Conservation (phyloP, 1,140 invertebrate genomes). For the Scaptomyza montana region DNA sequence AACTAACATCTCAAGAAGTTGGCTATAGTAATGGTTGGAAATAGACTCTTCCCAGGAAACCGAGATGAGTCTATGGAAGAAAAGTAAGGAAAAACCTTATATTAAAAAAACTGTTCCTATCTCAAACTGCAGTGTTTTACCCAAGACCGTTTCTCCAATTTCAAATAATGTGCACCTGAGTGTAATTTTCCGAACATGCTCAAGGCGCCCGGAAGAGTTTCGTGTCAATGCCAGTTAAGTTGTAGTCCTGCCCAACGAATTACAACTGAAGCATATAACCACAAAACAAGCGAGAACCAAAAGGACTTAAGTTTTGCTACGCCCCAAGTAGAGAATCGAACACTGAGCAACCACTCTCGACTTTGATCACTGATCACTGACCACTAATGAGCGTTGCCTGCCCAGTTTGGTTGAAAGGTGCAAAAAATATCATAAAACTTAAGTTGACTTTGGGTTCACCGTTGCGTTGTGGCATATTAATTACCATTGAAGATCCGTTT, state of each 20-base stretch:
- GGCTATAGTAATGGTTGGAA: too few species aligned
- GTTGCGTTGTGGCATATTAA: conserved; percentile 64
- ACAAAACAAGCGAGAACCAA: conserved; percentile 42
- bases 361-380: conserved; percentile 28
- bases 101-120: too few species aligned
- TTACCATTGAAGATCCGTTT: conserved; percentile 40
- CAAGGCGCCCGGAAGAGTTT: too few species aligned
- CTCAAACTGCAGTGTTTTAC: too few species aligned
- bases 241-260: conserved; percentile 22
- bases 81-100: too few species aligned
- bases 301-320: conserved; percentile 12
- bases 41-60: too few species aligned
- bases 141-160: too few species aligned
- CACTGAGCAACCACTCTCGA: not conserved
- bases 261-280: conserved; percentile 48
- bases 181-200: too few species aligned
- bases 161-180: not conserved
- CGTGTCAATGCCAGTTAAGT: not conserved
- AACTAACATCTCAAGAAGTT: too few species aligned
- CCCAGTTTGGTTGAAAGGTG: conserved; percentile 52
- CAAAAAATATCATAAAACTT: conserved; percentile 65
- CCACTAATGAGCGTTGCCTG: conserved; percentile 65
- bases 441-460: conserved; percentile 28
- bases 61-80: too few species aligned
- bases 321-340: conserved; percentile 3